phyloP scores from a whole-genome alignment of 2,797 vertebrate genomes.

The Amniataba percoides region DNA sequence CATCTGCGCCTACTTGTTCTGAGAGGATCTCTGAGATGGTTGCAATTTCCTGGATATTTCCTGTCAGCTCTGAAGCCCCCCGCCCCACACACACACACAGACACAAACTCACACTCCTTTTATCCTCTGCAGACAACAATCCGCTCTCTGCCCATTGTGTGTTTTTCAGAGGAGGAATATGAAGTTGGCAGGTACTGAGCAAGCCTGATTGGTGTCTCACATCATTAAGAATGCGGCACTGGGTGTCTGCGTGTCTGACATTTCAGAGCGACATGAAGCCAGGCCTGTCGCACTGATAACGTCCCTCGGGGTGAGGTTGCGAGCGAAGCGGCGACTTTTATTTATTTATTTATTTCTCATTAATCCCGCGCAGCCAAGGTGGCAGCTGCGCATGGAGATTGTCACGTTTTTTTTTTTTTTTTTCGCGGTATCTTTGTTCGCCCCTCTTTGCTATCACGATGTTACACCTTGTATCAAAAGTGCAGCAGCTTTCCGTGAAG shows the following conservation, averaged over 20 bases:
- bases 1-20: slow-evolving; percentile 31
- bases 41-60: slow-evolving; percentile 59
- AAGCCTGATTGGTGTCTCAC: slow-evolving; percentile 56
- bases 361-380: slow-evolving; percentile 61
- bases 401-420: slow-evolving; percentile 63
- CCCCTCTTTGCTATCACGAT: slow-evolving; percentile 59
- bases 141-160: slow-evolving; percentile 39
- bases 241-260: slow-evolving; percentile 67
- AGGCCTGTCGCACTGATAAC: slow-evolving; percentile 68
- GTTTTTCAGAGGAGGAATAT: slow-evolving; percentile 41
- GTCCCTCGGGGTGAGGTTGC: slow-evolving; percentile 61
- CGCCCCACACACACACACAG: too few relatives aligned
- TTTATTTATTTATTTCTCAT: slow-evolving; percentile 73
- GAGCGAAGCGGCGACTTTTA: slow-evolving; percentile 29
- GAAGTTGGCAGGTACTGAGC: slow-evolving; percentile 60
- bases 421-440: slow-evolving; percentile 50
- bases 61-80: slow-evolving; percentile 41
- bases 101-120: slow-evolving; percentile 39
- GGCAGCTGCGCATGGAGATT: slow-evolving; percentile 60
- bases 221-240: slow-evolving; percentile 69
- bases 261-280: slow-evolving; percentile 65
- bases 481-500: slow-evolving; percentile 18
- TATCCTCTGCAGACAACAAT: slow-evolving; percentile 34
- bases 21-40: slow-evolving; percentile 37
- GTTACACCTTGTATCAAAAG: slow-evolving; percentile 67